Base-by-base conservation (phyloP, 1,140 invertebrate species). In the Drosophila sturtevanti region DNA sequence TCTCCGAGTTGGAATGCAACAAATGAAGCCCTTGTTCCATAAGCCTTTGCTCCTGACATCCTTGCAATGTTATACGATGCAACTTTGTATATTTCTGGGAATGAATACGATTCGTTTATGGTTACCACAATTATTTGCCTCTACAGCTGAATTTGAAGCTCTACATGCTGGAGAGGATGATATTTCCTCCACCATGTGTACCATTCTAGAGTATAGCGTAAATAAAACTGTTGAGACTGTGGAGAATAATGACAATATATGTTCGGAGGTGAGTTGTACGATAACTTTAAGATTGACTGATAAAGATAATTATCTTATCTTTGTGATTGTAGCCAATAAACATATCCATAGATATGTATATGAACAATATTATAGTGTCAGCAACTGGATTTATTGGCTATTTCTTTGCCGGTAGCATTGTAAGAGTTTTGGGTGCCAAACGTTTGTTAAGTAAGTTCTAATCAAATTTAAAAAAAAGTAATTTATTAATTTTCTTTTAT, bases 291-390 rank as follows among this genome's bases (percentile, higher is more conserved):
- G 24, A 14, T 7, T 14, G 7, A 31, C 3, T 31, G 5, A 6
- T 0, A 4, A 31, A 31, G 27, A 31, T 31, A 31, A 31, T 31
- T 31, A 37, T 34, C 27, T 5, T 9, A n/a, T 2, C 10, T 4
- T 16, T 18, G 54, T 9, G 5, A 31, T 31, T 31, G 6, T 63
- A 91, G 90, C 69, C 72, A 16, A 73, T 72, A 34, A 51, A 55
- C 5, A 75, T 91, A n/a, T 92, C 93, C 44, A 92, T 93, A 89
- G 84, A 92, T 24, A 93, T 93, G 31, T 94, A 94, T 66, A 81
- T 93, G 1, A 94, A 94, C 79, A 93, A 93, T 48, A 92, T 93
- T 0, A 92, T 94, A 2, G 93, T 94, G 0, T 93, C 93, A 0
- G 89, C 92, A 0, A 90, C 92, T 0, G 93, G 93, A 1, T 82